A percentile compares a stretch with the other conserved stretches of the same genome.
These are phyloP conservation scores for Platycnemis pennipes DNA, from an alignment of 2,888 invertebrate species.

Conservation along the genomic window DNA sequence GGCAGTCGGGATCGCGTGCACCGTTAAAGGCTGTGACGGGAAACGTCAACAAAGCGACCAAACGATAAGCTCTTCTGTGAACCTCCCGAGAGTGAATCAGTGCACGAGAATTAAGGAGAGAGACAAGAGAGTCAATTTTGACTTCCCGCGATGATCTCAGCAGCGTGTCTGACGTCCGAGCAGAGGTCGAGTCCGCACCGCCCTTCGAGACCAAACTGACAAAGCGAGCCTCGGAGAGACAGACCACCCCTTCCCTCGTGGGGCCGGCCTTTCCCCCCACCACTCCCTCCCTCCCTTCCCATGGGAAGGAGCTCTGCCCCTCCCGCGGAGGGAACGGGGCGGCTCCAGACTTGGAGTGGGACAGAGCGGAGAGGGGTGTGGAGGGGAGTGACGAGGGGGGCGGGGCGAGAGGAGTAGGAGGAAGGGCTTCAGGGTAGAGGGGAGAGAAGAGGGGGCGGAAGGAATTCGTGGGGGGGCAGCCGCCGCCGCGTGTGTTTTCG, in stretches of 20 bases:
- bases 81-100: not conserved
- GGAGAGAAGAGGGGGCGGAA: constrained; percentile 48
- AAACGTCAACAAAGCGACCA: not conserved
- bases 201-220: constrained; percentile 74
- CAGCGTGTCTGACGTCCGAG: constrained; percentile 73
- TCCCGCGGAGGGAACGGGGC: constrained; percentile 56
- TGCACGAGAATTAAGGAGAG: not conserved
- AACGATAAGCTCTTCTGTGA: not conserved
- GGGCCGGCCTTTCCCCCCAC: too few species aligned
- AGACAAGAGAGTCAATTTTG: not conserved
- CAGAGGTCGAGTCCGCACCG: constrained; percentile 72
- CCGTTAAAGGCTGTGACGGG: not conserved
- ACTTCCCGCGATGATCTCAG: constrained; percentile 11
- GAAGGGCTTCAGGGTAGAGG: constrained; percentile 70
- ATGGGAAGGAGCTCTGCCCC: constrained; percentile 70
- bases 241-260: constrained; percentile 74
- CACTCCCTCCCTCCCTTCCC: constrained; percentile 72
- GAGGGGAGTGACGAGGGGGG: not conserved
- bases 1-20: not conserved
- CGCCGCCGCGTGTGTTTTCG: not conserved
- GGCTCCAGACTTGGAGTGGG: constrained; percentile 50
- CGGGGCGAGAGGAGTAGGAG: constrained; percentile 23
- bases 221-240: constrained; percentile 77
- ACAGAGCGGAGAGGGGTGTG: constrained; percentile 27
- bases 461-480: constrained; percentile 37